phyloP scores from a whole-genome alignment of 2,888 invertebrate species.

The Exocentrus adspersus region DNA sequence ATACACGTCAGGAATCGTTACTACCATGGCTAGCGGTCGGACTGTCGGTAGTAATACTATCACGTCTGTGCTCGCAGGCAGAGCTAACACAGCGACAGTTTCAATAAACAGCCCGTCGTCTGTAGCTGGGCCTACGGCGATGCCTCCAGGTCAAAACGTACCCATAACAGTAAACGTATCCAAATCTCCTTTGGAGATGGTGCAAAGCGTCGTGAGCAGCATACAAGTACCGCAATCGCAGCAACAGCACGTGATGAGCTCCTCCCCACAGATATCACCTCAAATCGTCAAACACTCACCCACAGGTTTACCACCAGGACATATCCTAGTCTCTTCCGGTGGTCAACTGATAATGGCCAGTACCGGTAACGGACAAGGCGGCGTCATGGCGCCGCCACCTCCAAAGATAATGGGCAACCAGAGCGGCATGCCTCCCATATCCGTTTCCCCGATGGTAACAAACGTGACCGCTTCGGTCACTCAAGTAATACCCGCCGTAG shows the following conservation, averaged over 20 bases:
- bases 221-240: slow-evolving; percentile 69
- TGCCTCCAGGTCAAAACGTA: slow-evolving; percentile 31
- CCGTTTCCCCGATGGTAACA: slow-evolving; percentile 71
- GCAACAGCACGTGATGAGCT: slow-evolving; percentile 48
- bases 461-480: slow-evolving; percentile 73
- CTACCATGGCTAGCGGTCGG: slow-evolving; percentile 77
- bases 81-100: slow-evolving; percentile 80
- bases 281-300: slow-evolving; percentile 65
- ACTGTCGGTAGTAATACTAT: slow-evolving; percentile 84
- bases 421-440: slow-evolving; percentile 68
- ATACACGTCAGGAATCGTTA: slow-evolving; percentile 63
- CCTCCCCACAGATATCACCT: slow-evolving; percentile 56
- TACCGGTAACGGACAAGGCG: slow-evolving; percentile 64
- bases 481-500: slow-evolving; percentile 72
- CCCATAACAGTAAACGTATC: slow-evolving; percentile 61
- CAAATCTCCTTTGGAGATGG: slow-evolving; percentile 80
- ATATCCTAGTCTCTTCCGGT: slow-evolving; percentile 80
- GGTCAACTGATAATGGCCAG: slow-evolving; percentile 78
- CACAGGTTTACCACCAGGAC: slow-evolving; percentile 69
- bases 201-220: slow-evolving; percentile 79
- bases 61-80: slow-evolving; percentile 81
- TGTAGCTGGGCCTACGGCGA: slow-evolving; percentile 58
- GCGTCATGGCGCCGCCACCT: slow-evolving; percentile 73
- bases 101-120: slow-evolving; percentile 74
- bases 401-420: slow-evolving; percentile 45